Conservation (phyloP, 2,113 vertebrate species). For the Dendropsophus ebraccatus region DNA sequence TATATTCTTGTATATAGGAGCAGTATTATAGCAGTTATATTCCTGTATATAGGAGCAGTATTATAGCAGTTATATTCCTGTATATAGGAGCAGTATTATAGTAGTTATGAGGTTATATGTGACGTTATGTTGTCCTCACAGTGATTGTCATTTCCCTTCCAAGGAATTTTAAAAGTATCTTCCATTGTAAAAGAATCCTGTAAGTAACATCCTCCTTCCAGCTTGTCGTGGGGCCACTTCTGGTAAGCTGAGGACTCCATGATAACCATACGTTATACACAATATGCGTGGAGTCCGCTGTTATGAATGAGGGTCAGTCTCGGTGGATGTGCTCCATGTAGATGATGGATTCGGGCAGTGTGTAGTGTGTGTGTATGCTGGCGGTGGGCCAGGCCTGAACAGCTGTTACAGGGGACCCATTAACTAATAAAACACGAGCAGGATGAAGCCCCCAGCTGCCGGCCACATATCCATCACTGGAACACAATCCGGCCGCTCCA, state of each 20-base stretch:
- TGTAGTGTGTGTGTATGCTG: not conserved
- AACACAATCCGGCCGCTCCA: not conserved
- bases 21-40: not conserved
- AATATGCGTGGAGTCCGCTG: not conserved
- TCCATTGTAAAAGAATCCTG: too few species aligned
- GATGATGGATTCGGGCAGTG: conserved; percentile 6
- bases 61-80: not conserved
- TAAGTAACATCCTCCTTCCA: not conserved
- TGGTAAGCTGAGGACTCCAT: not conserved
- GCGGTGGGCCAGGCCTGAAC: not conserved
- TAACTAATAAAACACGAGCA: conserved; percentile 1
- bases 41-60: not conserved
- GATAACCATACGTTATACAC: not conserved
- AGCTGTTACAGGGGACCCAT: conserved; percentile 5
- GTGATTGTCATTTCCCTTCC: too few species aligned
- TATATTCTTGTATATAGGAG: too few species aligned
- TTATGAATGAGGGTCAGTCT: not conserved
- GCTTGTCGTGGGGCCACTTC: not conserved
- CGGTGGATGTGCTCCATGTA: not conserved
- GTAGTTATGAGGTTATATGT: too few species aligned
- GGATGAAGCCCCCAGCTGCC: conserved; percentile 25
- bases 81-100: not conserved
- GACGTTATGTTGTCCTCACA: too few species aligned
- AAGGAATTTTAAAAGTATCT: too few species aligned
- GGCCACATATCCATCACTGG: not conserved